phyloP scores from a whole-genome alignment of 2,888 invertebrate species.

The Dryobota labecula region DNA sequence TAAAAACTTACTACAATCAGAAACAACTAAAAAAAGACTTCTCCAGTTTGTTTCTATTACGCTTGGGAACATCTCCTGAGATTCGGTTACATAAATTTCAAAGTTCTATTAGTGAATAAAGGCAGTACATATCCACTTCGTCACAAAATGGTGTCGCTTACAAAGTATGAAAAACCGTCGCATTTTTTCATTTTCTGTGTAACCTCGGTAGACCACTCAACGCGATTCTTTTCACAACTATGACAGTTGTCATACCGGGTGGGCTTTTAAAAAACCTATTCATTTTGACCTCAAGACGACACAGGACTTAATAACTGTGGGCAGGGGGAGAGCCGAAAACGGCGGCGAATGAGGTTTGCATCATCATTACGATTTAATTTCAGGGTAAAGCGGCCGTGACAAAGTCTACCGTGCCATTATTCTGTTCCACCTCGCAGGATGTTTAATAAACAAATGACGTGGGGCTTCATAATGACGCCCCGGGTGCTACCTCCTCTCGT shows the following conservation, averaged over 20 bases:
- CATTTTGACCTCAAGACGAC: slow-evolving; percentile 88
- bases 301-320: slow-evolving; percentile 85
- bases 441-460: slow-evolving; percentile 90
- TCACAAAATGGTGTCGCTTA: slow-evolving; percentile 57
- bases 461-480: slow-evolving; percentile 85
- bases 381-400: slow-evolving; percentile 87
- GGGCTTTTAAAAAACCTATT: slow-evolving; percentile 87
- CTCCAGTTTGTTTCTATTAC: slow-evolving; percentile 12
- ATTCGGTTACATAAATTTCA: slow-evolving; percentile 46
- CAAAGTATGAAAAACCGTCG: slow-evolving; percentile 56
- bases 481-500: slow-evolving; percentile 76
- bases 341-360: slow-evolving; percentile 83
- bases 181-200: slow-evolving; percentile 70
- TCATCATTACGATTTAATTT: slow-evolving; percentile 90
- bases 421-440: slow-evolving; percentile 88
- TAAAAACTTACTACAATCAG: background rate
- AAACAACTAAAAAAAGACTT: slow-evolving; percentile 8
- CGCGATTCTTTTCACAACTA: slow-evolving; percentile 85
- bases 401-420: slow-evolving; percentile 88
- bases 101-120: slow-evolving; percentile 71
- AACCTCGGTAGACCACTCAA: slow-evolving; percentile 78
- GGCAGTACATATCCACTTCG: slow-evolving; percentile 56
- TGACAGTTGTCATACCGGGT: slow-evolving; percentile 84
- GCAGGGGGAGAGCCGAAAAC: slow-evolving; percentile 79
- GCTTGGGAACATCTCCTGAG: slow-evolving; percentile 8